phyloP scores from a whole-genome alignment of 2,113 vertebrate genomes.

The Corynorhinus townsendii region DNA sequence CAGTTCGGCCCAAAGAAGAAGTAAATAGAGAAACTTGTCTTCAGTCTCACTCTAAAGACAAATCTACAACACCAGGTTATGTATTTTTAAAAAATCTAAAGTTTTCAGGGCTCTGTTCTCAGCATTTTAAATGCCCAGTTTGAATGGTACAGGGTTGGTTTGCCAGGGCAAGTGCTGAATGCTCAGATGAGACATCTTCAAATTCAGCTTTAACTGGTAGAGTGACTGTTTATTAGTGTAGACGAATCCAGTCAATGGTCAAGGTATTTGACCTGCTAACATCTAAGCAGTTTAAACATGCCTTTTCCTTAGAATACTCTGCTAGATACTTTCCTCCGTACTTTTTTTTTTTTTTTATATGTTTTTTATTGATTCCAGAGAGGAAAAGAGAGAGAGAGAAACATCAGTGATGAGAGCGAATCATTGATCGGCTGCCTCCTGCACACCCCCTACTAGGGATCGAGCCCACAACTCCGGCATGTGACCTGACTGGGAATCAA shows the following conservation, averaged over 20 bases:
- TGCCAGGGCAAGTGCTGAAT: background rate
- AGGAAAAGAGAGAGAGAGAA: too few species aligned
- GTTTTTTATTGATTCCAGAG: too few species aligned
- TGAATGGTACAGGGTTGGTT: background rate
- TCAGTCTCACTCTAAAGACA: conserved; percentile 78
- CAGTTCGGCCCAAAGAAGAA: conserved; percentile 72
- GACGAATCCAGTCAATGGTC: background rate
- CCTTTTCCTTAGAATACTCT: background rate
- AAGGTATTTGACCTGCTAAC: background rate
- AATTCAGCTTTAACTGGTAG: background rate
- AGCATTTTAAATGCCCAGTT: background rate
- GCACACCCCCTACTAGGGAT: too few species aligned
- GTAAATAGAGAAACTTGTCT: conserved; percentile 77
- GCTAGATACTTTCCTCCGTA: background rate
- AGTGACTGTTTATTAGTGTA: background rate
- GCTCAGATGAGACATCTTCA: background rate
- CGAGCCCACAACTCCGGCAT: too few species aligned
- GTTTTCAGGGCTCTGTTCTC: background rate
- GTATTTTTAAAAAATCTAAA: background rate
- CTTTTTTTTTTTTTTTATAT: background rate
- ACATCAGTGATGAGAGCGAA: too few species aligned
- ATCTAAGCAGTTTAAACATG: background rate
- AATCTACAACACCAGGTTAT: conserved; percentile 83
- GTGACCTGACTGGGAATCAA: too few species aligned
- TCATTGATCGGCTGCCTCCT: too few species aligned